Evolutionary conservation across 2,113 vertebrate genomes (phyloP), one percentile per base, ranked within the genome.

Genomic region (Pelmatolapia mariae): DNA sequence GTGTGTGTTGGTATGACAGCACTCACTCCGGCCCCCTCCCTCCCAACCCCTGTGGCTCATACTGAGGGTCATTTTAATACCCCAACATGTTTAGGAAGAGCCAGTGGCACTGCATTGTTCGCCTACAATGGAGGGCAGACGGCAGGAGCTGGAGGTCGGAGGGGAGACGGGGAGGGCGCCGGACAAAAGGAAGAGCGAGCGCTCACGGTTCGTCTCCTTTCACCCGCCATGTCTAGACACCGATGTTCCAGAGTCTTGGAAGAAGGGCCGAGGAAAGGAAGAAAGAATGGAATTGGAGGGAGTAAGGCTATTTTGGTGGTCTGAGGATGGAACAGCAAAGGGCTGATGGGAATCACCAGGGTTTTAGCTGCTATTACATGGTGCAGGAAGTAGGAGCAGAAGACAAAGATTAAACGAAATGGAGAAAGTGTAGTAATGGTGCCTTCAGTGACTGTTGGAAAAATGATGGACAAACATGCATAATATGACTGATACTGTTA

Each of bases 21-120:
- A 86, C 84, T 81, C 19, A 22, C 63, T 83, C 63, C 40, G 26
- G 19, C 15, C 56, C 50, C 85, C 83, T 78, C 83, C 22, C 43
- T 10, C 8, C 80, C 8, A 61, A 73, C 91, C 93, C 95, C 92
- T 63, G 89, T 33, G 22, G 92, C 89, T 95, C 88, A 85, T 93
- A 92, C 87, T 90, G 93, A 94, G 91, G 90, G 80, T 87, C 73
- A 94, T 95, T 95, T 94, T 95, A 94, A 95, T 95, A 91, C 92
- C 93, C 94, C 93, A 92, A 96, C 96, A 97, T 96, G 95, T 97
- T 97, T 97, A 96, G 97, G 97, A 97, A 97, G 95, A 95, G 84
- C 81, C 93, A 90, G 91, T 96, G 95, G 94, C 95, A 95, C 92
- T 22, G 83, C 82, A 96, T 97, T 97, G 96, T 97, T 94, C 78